phyloP scores from a whole-genome alignment of 1,140 invertebrate genomes.

The Venturia canescens region DNA sequence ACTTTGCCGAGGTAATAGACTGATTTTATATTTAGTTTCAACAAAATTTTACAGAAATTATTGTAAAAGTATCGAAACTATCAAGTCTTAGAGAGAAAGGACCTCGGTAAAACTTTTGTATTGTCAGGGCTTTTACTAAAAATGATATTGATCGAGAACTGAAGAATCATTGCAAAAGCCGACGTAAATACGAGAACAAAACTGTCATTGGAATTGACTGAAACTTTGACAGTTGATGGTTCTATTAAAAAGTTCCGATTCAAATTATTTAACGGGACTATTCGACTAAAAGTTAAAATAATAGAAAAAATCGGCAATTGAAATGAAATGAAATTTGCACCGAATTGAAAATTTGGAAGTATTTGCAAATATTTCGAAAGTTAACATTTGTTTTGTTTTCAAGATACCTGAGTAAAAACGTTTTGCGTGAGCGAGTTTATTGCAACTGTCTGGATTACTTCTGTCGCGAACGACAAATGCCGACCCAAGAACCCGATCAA shows the following conservation, averaged over 20 bases:
- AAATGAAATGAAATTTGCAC: too few species aligned
- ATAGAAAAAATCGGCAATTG: too few species aligned
- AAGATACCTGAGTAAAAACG: slow-evolving; percentile 91
- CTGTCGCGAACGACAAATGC: slow-evolving; percentile 89
- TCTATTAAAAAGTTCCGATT: not conserved
- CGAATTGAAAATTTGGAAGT: not conserved
- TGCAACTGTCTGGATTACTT: slow-evolving; percentile 97
- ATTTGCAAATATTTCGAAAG: not conserved
- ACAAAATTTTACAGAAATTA: not conserved
- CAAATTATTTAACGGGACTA: too few species aligned
- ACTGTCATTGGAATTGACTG: too few species aligned
- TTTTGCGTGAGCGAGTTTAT: slow-evolving; percentile 96
- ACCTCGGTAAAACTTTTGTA: too few species aligned
- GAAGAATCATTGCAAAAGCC: too few species aligned
- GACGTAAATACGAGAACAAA: too few species aligned
- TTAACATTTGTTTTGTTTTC: slow-evolving; percentile 27
- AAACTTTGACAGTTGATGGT: too few species aligned
- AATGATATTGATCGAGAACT: not conserved
- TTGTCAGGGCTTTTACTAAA: not conserved
- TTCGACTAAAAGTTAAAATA: too few species aligned
- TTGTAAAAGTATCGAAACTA: too few species aligned
- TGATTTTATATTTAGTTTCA: not conserved
- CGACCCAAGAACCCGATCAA: slow-evolving; percentile 86
- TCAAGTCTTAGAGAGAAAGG: too few species aligned
- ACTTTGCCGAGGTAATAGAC: slow-evolving; percentile 81